A percentile compares a stretch with the other conserved stretches of the same genome.
phyloP scores from a whole-genome alignment of 2,113 vertebrate genomes.

The Atrichornis clamosus region DNA sequence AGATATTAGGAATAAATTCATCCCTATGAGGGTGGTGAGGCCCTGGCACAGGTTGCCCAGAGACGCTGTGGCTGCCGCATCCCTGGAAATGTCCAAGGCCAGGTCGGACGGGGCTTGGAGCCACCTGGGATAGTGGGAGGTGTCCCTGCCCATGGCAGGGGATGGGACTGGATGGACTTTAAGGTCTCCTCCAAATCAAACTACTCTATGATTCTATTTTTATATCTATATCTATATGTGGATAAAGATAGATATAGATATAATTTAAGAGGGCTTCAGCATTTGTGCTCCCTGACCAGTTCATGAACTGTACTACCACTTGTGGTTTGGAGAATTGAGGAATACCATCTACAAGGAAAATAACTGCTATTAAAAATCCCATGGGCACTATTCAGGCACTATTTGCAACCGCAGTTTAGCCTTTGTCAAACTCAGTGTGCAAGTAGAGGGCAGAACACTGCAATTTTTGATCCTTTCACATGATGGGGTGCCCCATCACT shows the following conservation, averaged over 20 bases:
- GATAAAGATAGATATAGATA: not conserved
- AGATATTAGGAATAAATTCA: fast-evolving
- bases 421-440: not conserved
- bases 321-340: not conserved
- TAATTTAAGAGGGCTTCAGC: not conserved
- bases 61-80: not conserved
- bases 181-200: not conserved
- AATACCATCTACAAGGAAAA: not conserved
- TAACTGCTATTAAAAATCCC: not conserved
- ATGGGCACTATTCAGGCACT: not conserved
- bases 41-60: not conserved
- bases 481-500: too few species aligned
- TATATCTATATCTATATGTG: not conserved
- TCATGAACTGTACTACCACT: not conserved
- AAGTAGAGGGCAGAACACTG: not conserved
- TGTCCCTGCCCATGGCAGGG: not conserved
- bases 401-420: not conserved
- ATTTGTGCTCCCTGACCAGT: not conserved
- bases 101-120: not conserved
- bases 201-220: not conserved
- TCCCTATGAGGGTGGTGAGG: fast-evolving
- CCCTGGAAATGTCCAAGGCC: not conserved
- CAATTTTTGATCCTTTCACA: too few species aligned
- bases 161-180: fast-evolving
- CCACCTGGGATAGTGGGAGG: not conserved